Base-by-base conservation (phyloP, 2,113 vertebrate species). In the Nettapus auritus region DNA sequence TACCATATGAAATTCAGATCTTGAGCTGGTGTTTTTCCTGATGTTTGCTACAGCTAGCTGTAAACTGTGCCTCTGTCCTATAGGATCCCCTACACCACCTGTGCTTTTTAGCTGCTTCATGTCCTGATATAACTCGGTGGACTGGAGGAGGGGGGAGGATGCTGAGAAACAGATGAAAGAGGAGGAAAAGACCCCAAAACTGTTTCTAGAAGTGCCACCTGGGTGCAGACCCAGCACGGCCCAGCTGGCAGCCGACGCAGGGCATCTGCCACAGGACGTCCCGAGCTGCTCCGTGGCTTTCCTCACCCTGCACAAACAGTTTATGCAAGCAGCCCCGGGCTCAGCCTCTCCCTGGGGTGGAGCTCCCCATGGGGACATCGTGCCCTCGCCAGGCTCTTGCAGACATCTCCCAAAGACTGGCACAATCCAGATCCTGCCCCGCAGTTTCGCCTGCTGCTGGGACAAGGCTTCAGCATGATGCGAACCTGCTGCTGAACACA, bases 371-470 rank as follows among this genome's bases (percentile, higher is more conserved):
- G 36, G 67, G 82, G 82, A 87, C 62, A 15, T 0, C 1, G 8
- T 79, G 69, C 60, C 69, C 64, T 80, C 4, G 3, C 73, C 60
- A 80, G 78, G 42, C 73, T 60, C 75, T 73, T 71, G 62, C 71
- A 46, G 50, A 23, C 38, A 19, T 23, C 76, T 53, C 46, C 4
- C 2, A 3, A 34, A 0, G 1, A 50, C 1, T 42, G 48, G 88
- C 75, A 85, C 6, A 2, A 9, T 13, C 75, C 26, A 42, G 44
- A 71, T 21, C 67, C 7, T 2, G 10, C 50, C 38, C 53, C 23
- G 76, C 0, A 0, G 28, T 16, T 82, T 50, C 55, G 33, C 28
- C 13, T 3, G 48, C 1, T 3, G 13, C 23, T 0, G 0, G 42
- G 33, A 29, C 18, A 34, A 56, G 42, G 75, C 42, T 79, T 52